A percentile compares a stretch with the other conserved stretches of the same genome.
Evolutionary conservation across 2,113 vertebrate species (phyloP).

Genomic region (Baryphthengus martii): DNA sequence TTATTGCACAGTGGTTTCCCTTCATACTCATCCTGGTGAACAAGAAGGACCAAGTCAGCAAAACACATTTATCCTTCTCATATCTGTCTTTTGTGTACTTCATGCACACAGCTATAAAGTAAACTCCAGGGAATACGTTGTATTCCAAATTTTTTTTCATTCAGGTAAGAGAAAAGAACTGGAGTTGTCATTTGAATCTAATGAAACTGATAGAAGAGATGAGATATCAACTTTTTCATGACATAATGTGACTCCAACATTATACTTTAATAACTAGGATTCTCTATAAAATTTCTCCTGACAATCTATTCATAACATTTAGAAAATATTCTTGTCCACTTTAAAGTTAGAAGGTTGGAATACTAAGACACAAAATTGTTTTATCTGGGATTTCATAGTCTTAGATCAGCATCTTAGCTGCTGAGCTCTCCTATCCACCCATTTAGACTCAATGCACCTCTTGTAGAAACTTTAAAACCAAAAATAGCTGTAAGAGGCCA

Average conservation of each 20-base stretch:
- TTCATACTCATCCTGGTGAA: background rate
- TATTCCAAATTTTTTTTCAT: background rate
- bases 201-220: background rate
- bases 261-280: background rate
- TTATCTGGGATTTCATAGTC: background rate
- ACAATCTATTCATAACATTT: background rate
- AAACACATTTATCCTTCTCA: background rate
- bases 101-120: background rate
- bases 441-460: fast-evolving
- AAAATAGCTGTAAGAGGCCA: background rate
- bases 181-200: background rate
- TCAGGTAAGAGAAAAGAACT: background rate
- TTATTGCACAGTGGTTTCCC: background rate
- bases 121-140: background rate
- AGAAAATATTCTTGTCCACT: background rate
- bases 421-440: background rate
- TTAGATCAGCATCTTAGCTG: background rate
- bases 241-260: background rate
- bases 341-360: background rate
- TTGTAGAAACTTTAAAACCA: background rate
- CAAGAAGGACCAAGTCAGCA: background rate
- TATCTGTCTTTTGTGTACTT: background rate
- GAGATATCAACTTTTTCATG: background rate
- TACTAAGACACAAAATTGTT: background rate
- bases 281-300: background rate